Percentiles rank a stretch among this genome's conserved stretches.
Conservation (phyloP, 2,888 invertebrate genomes). For the Carcina quercana region DNA sequence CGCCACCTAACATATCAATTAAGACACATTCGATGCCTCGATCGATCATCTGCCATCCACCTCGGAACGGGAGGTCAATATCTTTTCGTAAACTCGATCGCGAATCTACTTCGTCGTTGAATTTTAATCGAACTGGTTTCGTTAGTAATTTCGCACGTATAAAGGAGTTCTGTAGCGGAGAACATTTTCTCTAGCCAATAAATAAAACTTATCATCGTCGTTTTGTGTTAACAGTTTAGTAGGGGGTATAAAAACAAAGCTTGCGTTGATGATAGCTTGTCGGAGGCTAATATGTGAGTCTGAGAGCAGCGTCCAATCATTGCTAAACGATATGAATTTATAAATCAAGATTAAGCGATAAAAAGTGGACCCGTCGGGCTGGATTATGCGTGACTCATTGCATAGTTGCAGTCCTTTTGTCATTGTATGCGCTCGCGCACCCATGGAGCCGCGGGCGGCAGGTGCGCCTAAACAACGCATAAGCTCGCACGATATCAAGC, state of each 20-base stretch:
- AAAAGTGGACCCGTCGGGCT: conserved; percentile 22
- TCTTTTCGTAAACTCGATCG: conserved; percentile 54
- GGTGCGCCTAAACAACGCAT: too few relatives aligned
- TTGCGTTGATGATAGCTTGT: conserved; percentile 37
- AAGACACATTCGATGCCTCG: conserved; percentile 44
- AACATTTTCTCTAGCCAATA: conserved; percentile 19
- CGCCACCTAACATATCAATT: conserved; percentile 57
- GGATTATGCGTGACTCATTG: conserved; percentile 28
- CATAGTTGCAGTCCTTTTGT: conserved; percentile 24
- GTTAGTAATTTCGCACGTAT: conserved; percentile 28
- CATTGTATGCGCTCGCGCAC: conserved; percentile 9
- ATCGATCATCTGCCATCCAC: conserved; percentile 65
- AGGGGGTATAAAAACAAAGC: conserved; percentile 32
- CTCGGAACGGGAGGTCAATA: conserved; percentile 56
- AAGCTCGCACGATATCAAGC: too few relatives aligned
- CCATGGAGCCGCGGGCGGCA: background rate
- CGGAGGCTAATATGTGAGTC: conserved; percentile 30
- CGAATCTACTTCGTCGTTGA: conserved; percentile 39
- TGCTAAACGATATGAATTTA: conserved; percentile 49
- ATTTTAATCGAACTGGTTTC: conserved; percentile 55
- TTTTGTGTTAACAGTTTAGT: conserved; percentile 21
- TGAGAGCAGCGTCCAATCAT: conserved; percentile 39
- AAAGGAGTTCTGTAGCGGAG: conserved; percentile 20
- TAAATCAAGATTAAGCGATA: conserved; percentile 32
- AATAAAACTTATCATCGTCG: conserved; percentile 12